phyloP scores from a whole-genome alignment of 2,797 vertebrate species.

The Coluber constrictor region DNA sequence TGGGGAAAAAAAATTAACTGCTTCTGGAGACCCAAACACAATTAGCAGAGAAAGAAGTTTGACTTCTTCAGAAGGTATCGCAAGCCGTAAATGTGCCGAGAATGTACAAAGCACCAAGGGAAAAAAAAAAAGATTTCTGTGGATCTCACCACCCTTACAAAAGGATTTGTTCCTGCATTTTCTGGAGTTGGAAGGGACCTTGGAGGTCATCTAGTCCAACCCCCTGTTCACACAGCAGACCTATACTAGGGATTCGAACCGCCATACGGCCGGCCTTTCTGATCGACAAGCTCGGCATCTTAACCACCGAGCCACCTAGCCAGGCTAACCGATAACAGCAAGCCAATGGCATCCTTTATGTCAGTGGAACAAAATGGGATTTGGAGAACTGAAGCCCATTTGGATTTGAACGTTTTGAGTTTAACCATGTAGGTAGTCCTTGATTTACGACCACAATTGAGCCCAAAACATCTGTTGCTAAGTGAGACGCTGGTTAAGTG shows the following conservation, averaged over 20 bases:
- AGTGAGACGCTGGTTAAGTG: too few species aligned
- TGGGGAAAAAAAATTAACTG: constrained; percentile 84
- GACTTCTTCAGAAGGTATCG: constrained; percentile 70
- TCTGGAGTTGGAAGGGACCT: not conserved
- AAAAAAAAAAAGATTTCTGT: not conserved
- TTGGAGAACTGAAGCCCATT: too few species aligned
- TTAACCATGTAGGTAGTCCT: too few species aligned
- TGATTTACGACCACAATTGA: too few species aligned
- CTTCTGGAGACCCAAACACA: constrained; percentile 79
- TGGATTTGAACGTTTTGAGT: too few species aligned
- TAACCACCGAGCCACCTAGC: too few species aligned
- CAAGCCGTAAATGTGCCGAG: constrained; percentile 55
- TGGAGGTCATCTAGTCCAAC: too few species aligned
- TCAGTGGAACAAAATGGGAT: not conserved
- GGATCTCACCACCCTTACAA: not conserved
- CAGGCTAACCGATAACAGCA: not conserved
- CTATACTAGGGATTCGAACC: too few species aligned
- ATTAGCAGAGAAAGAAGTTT: constrained; percentile 78
- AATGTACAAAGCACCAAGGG: not conserved
- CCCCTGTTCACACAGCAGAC: too few species aligned
- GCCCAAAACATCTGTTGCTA: too few species aligned
- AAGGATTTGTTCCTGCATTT: not conserved
- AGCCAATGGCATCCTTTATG: not conserved
- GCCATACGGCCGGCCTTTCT: too few species aligned
- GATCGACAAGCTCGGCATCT: too few species aligned